phyloP scores from a whole-genome alignment of 2,113 vertebrate genomes.

The Hypocryptadius cinnamomeus region DNA sequence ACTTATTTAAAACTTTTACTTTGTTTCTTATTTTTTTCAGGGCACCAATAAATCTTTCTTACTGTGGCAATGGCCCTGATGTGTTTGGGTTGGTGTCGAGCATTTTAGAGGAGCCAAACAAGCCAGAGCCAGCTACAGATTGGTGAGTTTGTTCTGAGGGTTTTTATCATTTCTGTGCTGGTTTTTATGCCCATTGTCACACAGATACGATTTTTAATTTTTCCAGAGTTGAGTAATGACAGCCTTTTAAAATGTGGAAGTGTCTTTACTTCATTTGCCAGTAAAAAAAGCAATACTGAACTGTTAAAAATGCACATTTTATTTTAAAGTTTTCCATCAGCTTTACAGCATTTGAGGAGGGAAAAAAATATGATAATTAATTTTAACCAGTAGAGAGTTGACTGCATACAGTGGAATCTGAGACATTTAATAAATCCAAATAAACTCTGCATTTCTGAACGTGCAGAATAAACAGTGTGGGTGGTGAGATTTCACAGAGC shows the following conservation, averaged over 20 bases:
- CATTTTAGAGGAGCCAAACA: conserved; percentile 63
- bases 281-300: background rate
- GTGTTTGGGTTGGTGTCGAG: conserved; percentile 61
- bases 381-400: background rate
- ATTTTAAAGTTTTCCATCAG: background rate
- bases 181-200: background rate
- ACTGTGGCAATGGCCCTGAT: conserved; percentile 57
- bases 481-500: background rate
- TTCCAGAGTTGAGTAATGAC: background rate
- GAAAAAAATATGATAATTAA: background rate
- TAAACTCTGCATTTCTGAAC: background rate
- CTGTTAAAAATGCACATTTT: background rate
- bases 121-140: conserved; percentile 56
- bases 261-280: background rate
- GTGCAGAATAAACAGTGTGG: background rate
- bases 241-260: background rate
- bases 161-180: fast-evolving
- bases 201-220: background rate
- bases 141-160: conserved; percentile 49
- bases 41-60: conserved; percentile 32
- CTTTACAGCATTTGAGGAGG: background rate
- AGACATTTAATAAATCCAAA: background rate
- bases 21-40: background rate
- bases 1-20: background rate
- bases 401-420: background rate